A percentile compares a stretch with the other conserved stretches of the same genome.
Conservation (phyloP, 2,888 invertebrate genomes). For the Furcula furcula region DNA sequence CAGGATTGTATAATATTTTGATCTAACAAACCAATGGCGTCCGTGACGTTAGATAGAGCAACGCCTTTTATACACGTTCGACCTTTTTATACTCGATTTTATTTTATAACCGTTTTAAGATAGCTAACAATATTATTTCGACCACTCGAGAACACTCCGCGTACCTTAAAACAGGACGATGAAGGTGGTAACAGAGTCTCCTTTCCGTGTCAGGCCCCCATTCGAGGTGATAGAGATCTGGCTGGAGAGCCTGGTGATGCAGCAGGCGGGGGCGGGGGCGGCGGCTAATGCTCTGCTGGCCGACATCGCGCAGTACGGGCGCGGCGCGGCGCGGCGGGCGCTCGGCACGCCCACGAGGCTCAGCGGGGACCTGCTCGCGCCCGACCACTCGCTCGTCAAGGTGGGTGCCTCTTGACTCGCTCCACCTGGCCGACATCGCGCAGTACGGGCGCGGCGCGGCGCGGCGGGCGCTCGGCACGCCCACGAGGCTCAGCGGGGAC, state of each 20-base stretch:
- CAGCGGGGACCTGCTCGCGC: slow-evolving; percentile 28
- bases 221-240: slow-evolving; percentile 95
- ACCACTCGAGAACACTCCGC: no score
- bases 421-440: slow-evolving; percentile 88
- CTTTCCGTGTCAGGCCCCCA: slow-evolving; percentile 84
- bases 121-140: no score
- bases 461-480: slow-evolving; percentile 76
- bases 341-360: slow-evolving; percentile 63
- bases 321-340: slow-evolving; percentile 65
- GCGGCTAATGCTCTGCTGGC: slow-evolving; percentile 85
- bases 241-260: slow-evolving; percentile 90
- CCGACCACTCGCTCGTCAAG: slow-evolving; percentile 37
- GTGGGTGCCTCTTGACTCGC: slow-evolving; percentile 16
- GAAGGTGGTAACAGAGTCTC: no score
- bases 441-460: slow-evolving; percentile 81
- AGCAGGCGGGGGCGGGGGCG: slow-evolving; percentile 84
- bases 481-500: slow-evolving; percentile 29
- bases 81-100: no score
- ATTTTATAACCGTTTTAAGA: no score
- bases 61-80: no score
- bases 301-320: slow-evolving; percentile 87
- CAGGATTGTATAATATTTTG: no score
- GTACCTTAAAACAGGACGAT: no score
- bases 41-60: no score
- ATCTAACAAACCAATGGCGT: no score